These are phyloP conservation scores for Seladonia tumulorum DNA, from an alignment of 2,888 invertebrate genomes.

Conservation along the genomic window DNA sequence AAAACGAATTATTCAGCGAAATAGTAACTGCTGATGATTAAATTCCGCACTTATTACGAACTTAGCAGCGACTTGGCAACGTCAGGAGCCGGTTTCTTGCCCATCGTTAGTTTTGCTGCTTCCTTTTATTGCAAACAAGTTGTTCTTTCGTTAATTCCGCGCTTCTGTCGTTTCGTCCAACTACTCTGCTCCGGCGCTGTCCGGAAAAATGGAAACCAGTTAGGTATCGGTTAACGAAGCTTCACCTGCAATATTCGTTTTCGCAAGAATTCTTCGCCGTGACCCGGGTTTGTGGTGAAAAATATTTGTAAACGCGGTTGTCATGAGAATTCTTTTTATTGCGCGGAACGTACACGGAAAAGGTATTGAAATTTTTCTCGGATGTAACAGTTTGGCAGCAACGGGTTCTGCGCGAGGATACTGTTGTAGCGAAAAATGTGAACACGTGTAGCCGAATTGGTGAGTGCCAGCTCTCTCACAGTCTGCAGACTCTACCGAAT, in stretches of 20 bases:
- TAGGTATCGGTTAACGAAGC: conserved; percentile 26
- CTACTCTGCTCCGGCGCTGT: too few relatives aligned
- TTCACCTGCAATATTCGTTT: neutral
- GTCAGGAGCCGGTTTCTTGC: neutral
- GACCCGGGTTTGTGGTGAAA: too few relatives aligned
- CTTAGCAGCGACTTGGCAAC: conserved; percentile 20
- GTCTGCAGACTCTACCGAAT: neutral
- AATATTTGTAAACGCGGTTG: too few relatives aligned
- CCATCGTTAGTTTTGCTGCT: conserved; percentile 20
- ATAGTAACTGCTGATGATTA: conserved; percentile 27
- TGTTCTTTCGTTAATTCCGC: conserved; percentile 28
- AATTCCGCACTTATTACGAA: conserved; percentile 32
- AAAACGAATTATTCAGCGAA: conserved; percentile 18
- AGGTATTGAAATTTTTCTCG: neutral
- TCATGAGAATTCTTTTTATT: neutral
- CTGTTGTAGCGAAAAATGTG: neutral
- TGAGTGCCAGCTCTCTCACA: neutral
- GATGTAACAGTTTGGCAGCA: neutral
- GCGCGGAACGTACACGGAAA: neutral
- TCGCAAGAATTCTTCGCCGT: neutral
- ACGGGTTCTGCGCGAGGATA: neutral
- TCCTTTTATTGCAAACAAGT: conserved; percentile 26
- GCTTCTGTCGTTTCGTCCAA: neutral
- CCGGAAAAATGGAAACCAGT: conserved; percentile 17
- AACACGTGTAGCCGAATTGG: neutral